Conservation (phyloP, 2,113 vertebrate species). For the Mellivora capensis region DNA sequence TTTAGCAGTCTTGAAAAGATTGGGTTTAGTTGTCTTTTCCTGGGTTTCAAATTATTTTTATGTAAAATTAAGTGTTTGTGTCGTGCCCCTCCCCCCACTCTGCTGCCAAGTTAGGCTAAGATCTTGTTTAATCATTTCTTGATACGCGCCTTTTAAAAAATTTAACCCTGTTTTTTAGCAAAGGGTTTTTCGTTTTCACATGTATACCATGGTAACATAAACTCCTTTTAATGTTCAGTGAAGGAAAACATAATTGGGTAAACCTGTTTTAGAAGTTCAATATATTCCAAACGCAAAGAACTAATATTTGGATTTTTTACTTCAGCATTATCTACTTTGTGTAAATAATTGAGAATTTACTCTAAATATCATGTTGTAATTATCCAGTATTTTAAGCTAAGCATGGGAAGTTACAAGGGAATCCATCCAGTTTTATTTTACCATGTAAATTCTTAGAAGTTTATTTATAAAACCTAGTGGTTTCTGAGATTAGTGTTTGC, state of each 20-base stretch:
- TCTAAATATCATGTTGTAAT: background rate
- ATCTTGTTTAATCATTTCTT: background rate
- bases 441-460: background rate
- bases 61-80: background rate
- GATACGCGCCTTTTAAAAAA: background rate
- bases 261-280: background rate
- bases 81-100: fast-evolving
- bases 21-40: background rate
- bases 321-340: background rate
- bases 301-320: background rate
- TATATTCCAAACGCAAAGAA: background rate
- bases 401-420: background rate
- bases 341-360: background rate
- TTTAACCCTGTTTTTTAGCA: background rate
- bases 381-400: background rate
- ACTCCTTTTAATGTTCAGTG: background rate
- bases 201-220: background rate
- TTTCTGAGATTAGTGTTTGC: background rate
- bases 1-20: background rate
- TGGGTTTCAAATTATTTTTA: background rate
- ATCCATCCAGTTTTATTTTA: background rate
- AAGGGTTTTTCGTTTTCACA: background rate
- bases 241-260: background rate
- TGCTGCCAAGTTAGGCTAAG: background rate
- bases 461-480: background rate